Evolutionary conservation across 2,888 invertebrate species (phyloP), one percentile per base, ranked within the genome.

Genomic region (Lasioglossum marginatum): DNA sequence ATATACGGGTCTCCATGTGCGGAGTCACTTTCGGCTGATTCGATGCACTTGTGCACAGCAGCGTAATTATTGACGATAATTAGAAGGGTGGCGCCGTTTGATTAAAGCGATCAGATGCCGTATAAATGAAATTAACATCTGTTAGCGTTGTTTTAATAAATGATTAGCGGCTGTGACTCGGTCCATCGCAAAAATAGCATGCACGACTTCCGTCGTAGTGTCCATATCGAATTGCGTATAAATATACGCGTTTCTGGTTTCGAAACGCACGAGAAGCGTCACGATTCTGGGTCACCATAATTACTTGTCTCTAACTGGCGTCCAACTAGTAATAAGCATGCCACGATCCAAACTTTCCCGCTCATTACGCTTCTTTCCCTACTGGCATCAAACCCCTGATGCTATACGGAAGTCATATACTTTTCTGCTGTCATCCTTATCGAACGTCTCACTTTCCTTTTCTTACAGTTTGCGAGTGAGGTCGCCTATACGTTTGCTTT

Each of bases 211-310:
- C 1, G 19, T 16, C 45, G 27, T 37, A 45, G 34, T 71, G n/a
- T 63, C 27, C 37, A 37, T 37, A 23, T 60, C 37, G 45, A 40
- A 74, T 70, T 23, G 76, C 76, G 76, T 63, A 57, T 77, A 77
- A 70, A 31, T 48, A 74, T 19, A 37, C 34, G 70, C 48, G 19
- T n/a, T 34, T 19, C 63, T 8, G 48, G 72, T 79, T 66, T 72
- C 71, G 27, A 79, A 79, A 78, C 68, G 19, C 52, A 66, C 16
- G 45, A 48, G 27, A 31, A 66, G n/a, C 66, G 43, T 27, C 40
- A 27, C 79, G 60, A 63, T 76, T 76, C 70, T 48, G 63, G 76
- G 76, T 52, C 82, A 82, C 52, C 72, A 43, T 72, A 75, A 83
- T 76, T 72, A 57, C 52, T 66, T 72, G 34, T 31, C 71, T 81